phyloP scores from a whole-genome alignment of 2,888 invertebrate species.

The Beris chalybata region DNA sequence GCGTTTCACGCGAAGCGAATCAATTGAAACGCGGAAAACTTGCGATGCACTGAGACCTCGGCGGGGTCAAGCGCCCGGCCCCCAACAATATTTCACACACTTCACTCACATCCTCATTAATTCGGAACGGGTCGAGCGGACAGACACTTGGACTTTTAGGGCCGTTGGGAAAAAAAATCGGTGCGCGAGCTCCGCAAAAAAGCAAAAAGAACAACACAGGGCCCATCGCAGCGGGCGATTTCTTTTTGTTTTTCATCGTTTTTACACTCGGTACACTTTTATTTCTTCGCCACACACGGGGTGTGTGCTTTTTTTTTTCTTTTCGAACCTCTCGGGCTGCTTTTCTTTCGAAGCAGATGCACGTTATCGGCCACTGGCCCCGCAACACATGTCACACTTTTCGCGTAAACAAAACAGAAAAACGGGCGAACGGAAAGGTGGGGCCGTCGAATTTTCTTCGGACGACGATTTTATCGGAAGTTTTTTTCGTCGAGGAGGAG shows the following conservation, averaged over 20 bases:
- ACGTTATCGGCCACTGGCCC: no score
- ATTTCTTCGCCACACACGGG: no score
- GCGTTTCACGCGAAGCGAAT: conserved; percentile 17
- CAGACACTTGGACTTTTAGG: no score
- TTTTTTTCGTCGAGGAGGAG: background rate
- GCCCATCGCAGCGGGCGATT: no score
- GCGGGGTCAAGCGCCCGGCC: background rate
- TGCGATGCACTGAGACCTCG: conserved; percentile 5
- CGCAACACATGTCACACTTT: conserved; percentile 11
- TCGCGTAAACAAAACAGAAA: conserved; percentile 26
- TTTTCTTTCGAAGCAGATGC: no score
- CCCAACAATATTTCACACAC: conserved; percentile 4
- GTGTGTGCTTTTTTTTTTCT: no score
- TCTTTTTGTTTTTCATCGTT: no score
- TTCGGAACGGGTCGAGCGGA: background rate
- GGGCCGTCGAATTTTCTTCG: conserved; percentile 15
- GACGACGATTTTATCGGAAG: background rate
- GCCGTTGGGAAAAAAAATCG: no score
- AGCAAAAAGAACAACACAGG: no score
- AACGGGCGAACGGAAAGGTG: conserved; percentile 5
- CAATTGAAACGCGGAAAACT: conserved; percentile 24
- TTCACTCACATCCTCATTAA: conserved; percentile 13
- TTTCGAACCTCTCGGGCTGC: no score
- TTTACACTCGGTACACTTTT: no score
- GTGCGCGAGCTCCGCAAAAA: conserved; percentile 3